Evolutionary conservation across 2,113 vertebrate species (phyloP).

Genomic region (Thunnus thynnus): DNA sequence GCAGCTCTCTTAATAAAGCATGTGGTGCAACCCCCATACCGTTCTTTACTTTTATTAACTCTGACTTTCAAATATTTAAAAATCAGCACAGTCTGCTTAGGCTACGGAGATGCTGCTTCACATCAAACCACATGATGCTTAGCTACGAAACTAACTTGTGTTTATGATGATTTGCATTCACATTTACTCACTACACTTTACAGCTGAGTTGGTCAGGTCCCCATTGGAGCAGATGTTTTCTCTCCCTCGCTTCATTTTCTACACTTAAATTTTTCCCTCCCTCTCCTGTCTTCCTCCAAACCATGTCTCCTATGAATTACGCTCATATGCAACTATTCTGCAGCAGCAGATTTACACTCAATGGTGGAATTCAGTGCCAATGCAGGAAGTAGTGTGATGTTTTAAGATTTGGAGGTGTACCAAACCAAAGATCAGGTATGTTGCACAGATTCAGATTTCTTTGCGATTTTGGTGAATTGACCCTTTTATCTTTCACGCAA

Average conservation of each 20-base stretch:
- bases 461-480: too few species aligned
- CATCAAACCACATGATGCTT: conserved; percentile 34
- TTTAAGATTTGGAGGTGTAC: too few species aligned
- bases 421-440: too few species aligned
- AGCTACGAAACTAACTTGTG: conserved; percentile 12
- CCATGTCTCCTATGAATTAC: conserved; percentile 4
- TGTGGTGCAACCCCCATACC: neutral
- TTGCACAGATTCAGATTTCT: too few species aligned
- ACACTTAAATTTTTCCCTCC: conserved; percentile 13
- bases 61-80: conserved; percentile 26
- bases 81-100: conserved; percentile 28
- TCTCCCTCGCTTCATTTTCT: conserved; percentile 10
- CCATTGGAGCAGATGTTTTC: conserved; percentile 18
- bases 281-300: conserved; percentile 5
- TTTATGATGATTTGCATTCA: conserved; percentile 47
- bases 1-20: conserved; percentile 22
- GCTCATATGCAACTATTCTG: conserved; percentile 23
- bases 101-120: conserved; percentile 20
- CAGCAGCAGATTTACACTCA: conserved; percentile 27
- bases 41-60: conserved; percentile 25
- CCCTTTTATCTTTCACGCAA: too few species aligned
- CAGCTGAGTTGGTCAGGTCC: conserved; percentile 12
- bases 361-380: neutral
- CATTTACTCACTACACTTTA: conserved; percentile 21
- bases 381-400: neutral